Conservation (phyloP, 1,140 invertebrate genomes). For the roundworm (Caenorhabditis elegans) region DNA sequence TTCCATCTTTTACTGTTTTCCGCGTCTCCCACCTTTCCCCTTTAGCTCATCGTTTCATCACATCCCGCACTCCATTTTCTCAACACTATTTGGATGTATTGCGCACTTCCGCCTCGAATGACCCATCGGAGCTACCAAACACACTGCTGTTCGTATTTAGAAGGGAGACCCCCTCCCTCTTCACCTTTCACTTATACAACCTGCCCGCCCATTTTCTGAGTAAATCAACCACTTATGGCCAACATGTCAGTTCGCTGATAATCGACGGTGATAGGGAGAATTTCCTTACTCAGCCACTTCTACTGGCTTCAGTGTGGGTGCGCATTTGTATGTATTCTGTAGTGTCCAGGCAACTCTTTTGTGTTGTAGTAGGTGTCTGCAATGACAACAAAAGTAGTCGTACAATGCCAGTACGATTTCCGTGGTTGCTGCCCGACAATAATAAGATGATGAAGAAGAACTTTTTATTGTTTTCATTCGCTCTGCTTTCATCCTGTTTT, state of each 20-base stretch:
- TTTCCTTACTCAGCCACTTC: background rate
- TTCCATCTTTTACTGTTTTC: slow-evolving; percentile 20
- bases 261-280: background rate
- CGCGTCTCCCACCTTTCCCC: background rate
- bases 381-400: slow-evolving; percentile 5
- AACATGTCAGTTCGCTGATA: slow-evolving; percentile 26
- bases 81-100: slow-evolving; percentile 20
- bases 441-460: background rate
- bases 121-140: background rate
- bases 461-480: slow-evolving; percentile 6
- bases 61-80: background rate
- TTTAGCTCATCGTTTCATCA: background rate
- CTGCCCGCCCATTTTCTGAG: slow-evolving; percentile 14
- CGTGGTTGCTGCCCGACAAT: background rate
- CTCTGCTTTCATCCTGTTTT: background rate
- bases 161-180: background rate
- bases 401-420: slow-evolving; percentile 30
- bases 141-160: background rate
- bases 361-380: background rate
- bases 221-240: slow-evolving; percentile 29
- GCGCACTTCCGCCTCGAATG: slow-evolving; percentile 25
- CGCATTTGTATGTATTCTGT: no score
- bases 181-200: background rate
- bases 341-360: background rate
- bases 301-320: no score